Base-by-base conservation (phyloP, 1,140 invertebrate species). In the Argopecten irradians region DNA sequence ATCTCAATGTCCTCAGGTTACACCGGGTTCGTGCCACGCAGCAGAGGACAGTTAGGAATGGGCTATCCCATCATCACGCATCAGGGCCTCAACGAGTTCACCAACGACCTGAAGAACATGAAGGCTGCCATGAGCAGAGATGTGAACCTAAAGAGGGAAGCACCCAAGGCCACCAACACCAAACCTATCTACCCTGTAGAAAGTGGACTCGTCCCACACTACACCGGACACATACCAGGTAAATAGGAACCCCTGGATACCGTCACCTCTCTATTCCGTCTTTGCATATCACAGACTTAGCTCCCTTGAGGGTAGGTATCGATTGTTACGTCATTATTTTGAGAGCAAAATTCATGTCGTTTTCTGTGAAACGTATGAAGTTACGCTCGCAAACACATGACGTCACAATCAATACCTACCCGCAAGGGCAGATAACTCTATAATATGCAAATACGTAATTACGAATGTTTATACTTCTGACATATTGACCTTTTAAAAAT, bases 181-280 rank as follows among this genome's bases (percentile, higher is more conserved):
- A 92, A 92, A 88, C 88, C 90, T 14, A 93, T 94, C 83, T 94
- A 93, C 85, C 93, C 93, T 0, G 85, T 90, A 34, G 91, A 92
- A 85, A 90, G 89, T 33, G 93, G 93, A 34, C 88, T 94, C 33
- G 92, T 94, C 14, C 93, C 93, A 16, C 92, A 93, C 86, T 94
- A 94, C 83, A 94, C 93, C 8, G 93, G 93, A 83, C 93, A 94
- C 87, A 93, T 94, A 43, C 93, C 93, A 86, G 93, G 93, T 94
- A 87, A 39, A 92, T 55, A 55, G 8, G 16, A 55, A 55, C 43
- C 14, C 43, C 22, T 13, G 7, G 43, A 19, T 19, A 19, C 22
- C 43, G 3, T 55, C 16, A 55, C 43, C 43, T 55, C 7, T 55
- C 28, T 35, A 7, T 19, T 14, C 32, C 28, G 2, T 28, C 28